Evolutionary conservation across 2,797 vertebrate genomes (phyloP).

Genomic region (Hirundo rustica): DNA sequence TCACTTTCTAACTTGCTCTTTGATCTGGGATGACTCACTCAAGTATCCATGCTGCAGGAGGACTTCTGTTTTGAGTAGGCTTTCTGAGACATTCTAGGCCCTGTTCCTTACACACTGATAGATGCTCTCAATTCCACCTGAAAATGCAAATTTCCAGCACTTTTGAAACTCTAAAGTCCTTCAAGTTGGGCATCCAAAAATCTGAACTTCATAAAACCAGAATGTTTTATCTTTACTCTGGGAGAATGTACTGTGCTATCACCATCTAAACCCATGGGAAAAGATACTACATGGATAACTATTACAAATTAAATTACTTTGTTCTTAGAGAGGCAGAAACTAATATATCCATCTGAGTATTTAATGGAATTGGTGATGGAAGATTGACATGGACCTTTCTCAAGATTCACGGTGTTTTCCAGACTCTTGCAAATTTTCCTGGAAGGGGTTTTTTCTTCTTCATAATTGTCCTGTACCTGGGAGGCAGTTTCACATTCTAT

Average conservation of each 20-base stretch:
- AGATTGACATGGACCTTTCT: not conserved
- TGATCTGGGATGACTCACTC: constrained; percentile 10
- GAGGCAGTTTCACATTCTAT: constrained; percentile 28
- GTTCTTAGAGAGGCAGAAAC: not conserved
- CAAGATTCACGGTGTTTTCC: not conserved
- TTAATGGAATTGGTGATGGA: not conserved
- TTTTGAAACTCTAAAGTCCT: not conserved
- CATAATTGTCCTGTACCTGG: not conserved
- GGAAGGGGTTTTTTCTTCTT: not conserved
- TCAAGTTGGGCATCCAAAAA: not conserved
- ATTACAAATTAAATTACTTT: not conserved
- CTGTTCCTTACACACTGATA: not conserved
- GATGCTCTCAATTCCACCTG: not conserved
- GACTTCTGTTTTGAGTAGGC: not conserved
- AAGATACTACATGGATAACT: not conserved
- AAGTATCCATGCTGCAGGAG: not conserved
- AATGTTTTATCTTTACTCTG: not conserved
- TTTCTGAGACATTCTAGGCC: not conserved
- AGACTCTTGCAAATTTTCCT: not conserved
- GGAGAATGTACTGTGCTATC: not conserved
- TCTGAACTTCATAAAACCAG: not conserved
- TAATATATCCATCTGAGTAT: not conserved
- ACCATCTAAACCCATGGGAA: not conserved
- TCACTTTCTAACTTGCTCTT: constrained; percentile 12
- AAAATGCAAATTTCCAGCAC: not conserved